Conservation (phyloP, 2,888 invertebrate genomes). For the Ethmia dodecea region DNA sequence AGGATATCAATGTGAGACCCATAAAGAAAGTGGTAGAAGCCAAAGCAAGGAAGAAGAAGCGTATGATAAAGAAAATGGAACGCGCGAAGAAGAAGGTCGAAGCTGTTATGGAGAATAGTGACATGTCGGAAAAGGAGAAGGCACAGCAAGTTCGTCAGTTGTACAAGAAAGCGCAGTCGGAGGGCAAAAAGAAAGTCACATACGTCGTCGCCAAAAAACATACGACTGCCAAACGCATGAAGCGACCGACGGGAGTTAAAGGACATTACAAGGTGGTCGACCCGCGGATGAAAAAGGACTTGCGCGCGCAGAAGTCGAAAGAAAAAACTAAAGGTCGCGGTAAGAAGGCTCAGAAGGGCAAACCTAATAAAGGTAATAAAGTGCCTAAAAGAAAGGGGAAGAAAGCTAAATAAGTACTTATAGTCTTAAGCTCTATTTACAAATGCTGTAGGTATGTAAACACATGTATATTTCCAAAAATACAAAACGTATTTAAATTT, state of each 20-base stretch:
- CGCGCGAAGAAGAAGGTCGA: constrained; percentile 98
- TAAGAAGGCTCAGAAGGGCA: constrained; percentile 42
- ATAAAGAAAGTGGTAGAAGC: constrained; percentile 99
- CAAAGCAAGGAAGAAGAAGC: constrained; percentile 97
- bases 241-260: constrained; percentile 91
- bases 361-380: constrained; percentile 16
- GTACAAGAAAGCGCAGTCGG: constrained; percentile 92
- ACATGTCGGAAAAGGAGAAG: constrained; percentile 95
- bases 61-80: constrained; percentile 90
- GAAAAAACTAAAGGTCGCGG: constrained; percentile 76
- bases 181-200: constrained; percentile 92
- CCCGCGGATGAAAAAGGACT: constrained; percentile 96
- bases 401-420: constrained; percentile 49
- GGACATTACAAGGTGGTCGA: constrained; percentile 97
- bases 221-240: constrained; percentile 84
- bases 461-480: too few relatives aligned
- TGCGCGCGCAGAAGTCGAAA: constrained; percentile 81
- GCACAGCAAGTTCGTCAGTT: constrained; percentile 93
- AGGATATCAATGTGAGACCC: constrained; percentile 94
- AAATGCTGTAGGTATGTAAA: too few relatives aligned
- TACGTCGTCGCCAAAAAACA: constrained; percentile 97
- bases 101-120: constrained; percentile 92
- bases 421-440: too few relatives aligned
- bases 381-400: constrained; percentile 43
- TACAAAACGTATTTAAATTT: too few relatives aligned